Percentiles rank a stretch among this genome's conserved stretches.
Conservation (phyloP, 2,797 vertebrate species). For the Poeciliopsis turneri region DNA sequence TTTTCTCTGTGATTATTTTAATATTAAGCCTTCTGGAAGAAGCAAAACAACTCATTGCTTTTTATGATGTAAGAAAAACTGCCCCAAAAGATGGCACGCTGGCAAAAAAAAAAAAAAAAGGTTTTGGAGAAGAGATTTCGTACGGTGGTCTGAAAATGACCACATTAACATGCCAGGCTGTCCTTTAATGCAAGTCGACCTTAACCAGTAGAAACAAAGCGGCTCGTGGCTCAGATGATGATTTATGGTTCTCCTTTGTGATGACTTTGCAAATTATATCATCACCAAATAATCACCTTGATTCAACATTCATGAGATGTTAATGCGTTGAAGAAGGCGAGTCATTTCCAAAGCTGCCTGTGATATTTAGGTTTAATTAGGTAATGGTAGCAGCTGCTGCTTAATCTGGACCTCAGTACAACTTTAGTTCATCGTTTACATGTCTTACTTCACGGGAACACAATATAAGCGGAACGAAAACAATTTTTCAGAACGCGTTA, state of each 20-base stretch:
- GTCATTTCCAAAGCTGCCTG: conserved; percentile 57
- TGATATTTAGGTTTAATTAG: conserved; percentile 60
- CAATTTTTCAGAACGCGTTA: background rate
- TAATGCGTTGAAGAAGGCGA: conserved; percentile 69
- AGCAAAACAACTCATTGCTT: background rate
- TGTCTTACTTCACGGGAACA: background rate
- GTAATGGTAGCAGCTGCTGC: conserved; percentile 58
- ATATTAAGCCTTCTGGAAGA: background rate
- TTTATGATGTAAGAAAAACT: background rate
- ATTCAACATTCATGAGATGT: conserved; percentile 75
- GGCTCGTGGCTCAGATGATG: conserved; percentile 16
- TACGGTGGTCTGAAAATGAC: background rate
- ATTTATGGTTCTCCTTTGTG: conserved; percentile 46
- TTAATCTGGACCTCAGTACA: background rate
- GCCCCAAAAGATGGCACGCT: background rate
- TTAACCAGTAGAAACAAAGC: background rate
- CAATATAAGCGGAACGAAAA: background rate
- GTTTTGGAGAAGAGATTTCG: background rate
- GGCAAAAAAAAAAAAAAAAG: background rate
- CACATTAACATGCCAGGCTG: background rate
- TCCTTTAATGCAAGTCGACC: background rate
- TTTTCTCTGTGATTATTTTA: background rate
- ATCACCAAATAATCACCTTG: conserved; percentile 49
- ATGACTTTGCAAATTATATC: conserved; percentile 55
- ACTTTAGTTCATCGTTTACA: background rate